Conservation (phyloP, 2,113 vertebrate species). For the Oostethus manadensis region DNA sequence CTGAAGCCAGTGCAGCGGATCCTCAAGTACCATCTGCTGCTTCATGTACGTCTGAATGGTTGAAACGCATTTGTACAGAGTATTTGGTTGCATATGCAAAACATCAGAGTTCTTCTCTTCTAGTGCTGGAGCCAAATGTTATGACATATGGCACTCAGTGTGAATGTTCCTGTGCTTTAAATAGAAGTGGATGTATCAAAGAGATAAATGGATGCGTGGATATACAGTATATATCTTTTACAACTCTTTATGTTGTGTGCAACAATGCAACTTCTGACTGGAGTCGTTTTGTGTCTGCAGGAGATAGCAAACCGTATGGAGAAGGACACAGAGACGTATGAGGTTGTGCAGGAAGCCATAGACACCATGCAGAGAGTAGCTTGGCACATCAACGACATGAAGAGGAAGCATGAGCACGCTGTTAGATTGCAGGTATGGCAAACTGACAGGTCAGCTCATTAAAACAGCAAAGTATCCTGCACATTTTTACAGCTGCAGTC, state of each 20-base stretch:
- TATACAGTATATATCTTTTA: not conserved
- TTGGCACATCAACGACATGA: slow-evolving; percentile 99
- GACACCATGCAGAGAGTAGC: slow-evolving; percentile 98
- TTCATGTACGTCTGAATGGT: slow-evolving; percentile 78
- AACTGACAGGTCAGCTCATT: not conserved
- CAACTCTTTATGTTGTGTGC: not conserved
- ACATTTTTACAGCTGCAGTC: slow-evolving; percentile 1
- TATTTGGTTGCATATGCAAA: not conserved
- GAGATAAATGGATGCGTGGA: not conserved
- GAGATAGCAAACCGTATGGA: slow-evolving; percentile 97
- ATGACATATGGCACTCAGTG: slow-evolving; percentile 55
- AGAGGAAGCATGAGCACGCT: slow-evolving; percentile 93
- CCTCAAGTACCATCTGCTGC: slow-evolving; percentile 95
- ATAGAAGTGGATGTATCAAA: slow-evolving; percentile 10
- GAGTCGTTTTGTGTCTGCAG: slow-evolving; percentile 56
- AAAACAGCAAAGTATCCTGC: not conserved
- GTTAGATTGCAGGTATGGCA: slow-evolving; percentile 84
- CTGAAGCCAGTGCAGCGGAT: slow-evolving; percentile 98
- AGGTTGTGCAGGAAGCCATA: slow-evolving; percentile 94
- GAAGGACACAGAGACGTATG: slow-evolving; percentile 90
- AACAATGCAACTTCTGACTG: not conserved
- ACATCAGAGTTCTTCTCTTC: not conserved
- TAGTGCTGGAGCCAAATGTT: slow-evolving; percentile 50
- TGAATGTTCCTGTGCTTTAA: slow-evolving; percentile 23
- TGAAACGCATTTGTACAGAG: not conserved